Base-by-base conservation (phyloP, 2,797 vertebrate genomes). In the Onychomys leucogaster region DNA sequence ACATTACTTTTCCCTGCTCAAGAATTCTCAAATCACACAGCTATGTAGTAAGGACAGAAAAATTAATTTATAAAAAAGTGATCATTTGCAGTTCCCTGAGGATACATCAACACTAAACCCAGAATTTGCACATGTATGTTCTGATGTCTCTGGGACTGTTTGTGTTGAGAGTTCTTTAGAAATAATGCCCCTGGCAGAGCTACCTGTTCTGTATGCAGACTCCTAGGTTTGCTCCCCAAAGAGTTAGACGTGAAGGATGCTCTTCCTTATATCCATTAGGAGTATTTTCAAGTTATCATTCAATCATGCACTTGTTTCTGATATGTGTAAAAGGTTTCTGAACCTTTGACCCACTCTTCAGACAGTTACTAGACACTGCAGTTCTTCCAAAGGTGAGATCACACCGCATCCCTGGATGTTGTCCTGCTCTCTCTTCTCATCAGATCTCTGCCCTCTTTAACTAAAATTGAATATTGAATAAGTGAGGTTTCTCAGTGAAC, bases 111-210 rank as follows among this genome's bases (percentile, higher is more conserved):
- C 43, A 37, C 4, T 57, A 37, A 83, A 93, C 25, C 90, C 12
- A 87, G 25, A 77, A 93, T 85, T 92, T 90, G 34, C 41, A 76
- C 65, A 41, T 77, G n/a, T 90, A 95, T 59, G 34, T 85, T 87
- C 87, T 61, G 49, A 32, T 77, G 14, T 90, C 12, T 12, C 55
- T 61, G 46, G 59, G 4, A 10, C 75, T 13, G 75, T 86, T 92
- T 69, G 21, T 83, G 46, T 87, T 46, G n/a, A 73, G 23, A 85
- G 67, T 59, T 75, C 65, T 89, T 92, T 89, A 29, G 34, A 95
- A 73, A 21, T 46, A 85, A 34, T 37, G 71, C 29, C 55, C n/a
- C 61, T 23, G 41, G 63, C 95, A 91, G 41, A 86, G 19, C 10
- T 43, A 9, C 12, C n/a, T 86, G 61, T 5, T 59, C 8, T 85